Evolutionary conservation across 2,113 vertebrate species (phyloP), one percentile per base, ranked within the genome.

Genomic region (Cynopterus brachyotis): DNA sequence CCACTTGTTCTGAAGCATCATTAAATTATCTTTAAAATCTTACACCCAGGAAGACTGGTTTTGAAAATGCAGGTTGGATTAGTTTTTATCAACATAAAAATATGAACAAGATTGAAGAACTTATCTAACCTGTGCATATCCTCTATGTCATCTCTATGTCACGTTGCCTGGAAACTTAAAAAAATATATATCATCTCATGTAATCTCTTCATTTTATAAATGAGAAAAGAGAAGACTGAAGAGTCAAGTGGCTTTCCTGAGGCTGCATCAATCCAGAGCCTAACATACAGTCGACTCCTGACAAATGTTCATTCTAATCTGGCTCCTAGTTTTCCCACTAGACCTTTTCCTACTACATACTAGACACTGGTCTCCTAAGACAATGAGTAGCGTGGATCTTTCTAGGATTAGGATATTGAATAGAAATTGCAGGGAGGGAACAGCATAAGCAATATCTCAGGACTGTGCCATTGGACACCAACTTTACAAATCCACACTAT

Each of bases 51-150:
- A 60, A 90, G 60, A 89, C 95, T 96, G 91, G 75, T 92, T 79
- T 11, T 78, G 82, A 92, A 93, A 79, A 67, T 62, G 28, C 35
- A 89, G 53, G 86, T 55, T 75, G 50, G 67, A 72, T 60, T 75
- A 70, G 35, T 83, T 97, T 97, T 94, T 87, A 89, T 84, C 73
- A 79, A 75, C 40, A 67, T 22, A 42, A 90, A 97, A 94, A 69
- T 50, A 47, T 15, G 40, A 81, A 57, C 9, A 26, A 76, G 15
- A 35, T n/a, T n/a, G 24, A 67, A 82, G 55, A 40, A n/a, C 2
- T 72, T 82, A 47, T 86, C 30, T 81, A 57, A 81, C 60, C 69
- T 12, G 15, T 47, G 95, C 9, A 35, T 7, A 32, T 53, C 8
- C 16, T 76, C 32, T 76, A 24, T 0, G 9, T 19, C 35, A 9